Evolutionary conservation across 2,797 vertebrate genomes (phyloP), one percentile per base, ranked within the genome.

Genomic region (Enteromius treurensis): DNA sequence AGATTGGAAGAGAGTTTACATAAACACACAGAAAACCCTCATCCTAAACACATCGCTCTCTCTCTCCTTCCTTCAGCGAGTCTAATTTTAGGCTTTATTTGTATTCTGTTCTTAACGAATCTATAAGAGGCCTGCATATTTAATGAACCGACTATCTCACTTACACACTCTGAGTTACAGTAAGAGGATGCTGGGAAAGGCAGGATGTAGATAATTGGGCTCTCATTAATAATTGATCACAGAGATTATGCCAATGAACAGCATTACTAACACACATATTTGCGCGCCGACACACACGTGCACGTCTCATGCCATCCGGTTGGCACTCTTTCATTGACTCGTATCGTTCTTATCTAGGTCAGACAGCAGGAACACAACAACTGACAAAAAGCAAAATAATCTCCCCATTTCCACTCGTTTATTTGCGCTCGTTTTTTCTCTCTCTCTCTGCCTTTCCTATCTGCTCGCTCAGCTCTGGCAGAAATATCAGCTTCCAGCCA

Each of bases 121-220:
- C 29, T 64, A 37, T 75, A 71, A 62, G 37, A 45, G 40, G 11
- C 19, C 26, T 82, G 69, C 42, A 75, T 82, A 49, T 40, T 75
- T 65, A 76, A 74, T 80, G 53, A 80, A 15, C 79, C 11, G 2
- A 47, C 26, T 29, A 53, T 62, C 32, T 47, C 45, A 37, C 32
- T 40, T 37, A 73, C 84, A 70, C 21, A 62, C 70, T 45, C 58
- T 0, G 34, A 51, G 40, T 76, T 60, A 79, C 55, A 53, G 84
- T 65, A 65, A 73, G 68, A 70, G 70, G 83, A 81, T 40, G 76
- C 80, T 65, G 67, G 49, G 62, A 60, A 69, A 67, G 49, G 42
- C 82, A 84, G 82, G 79, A 84, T 80, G 77, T 79, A 80, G 67
- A 87, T 88, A 87, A 86, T 88, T 85, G 80, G 70, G 58, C 42